Evolutionary conservation across 2,113 vertebrate genomes (phyloP), one percentile per base, ranked within the genome.

Genomic region (Leptobrachium ailaonicum): DNA sequence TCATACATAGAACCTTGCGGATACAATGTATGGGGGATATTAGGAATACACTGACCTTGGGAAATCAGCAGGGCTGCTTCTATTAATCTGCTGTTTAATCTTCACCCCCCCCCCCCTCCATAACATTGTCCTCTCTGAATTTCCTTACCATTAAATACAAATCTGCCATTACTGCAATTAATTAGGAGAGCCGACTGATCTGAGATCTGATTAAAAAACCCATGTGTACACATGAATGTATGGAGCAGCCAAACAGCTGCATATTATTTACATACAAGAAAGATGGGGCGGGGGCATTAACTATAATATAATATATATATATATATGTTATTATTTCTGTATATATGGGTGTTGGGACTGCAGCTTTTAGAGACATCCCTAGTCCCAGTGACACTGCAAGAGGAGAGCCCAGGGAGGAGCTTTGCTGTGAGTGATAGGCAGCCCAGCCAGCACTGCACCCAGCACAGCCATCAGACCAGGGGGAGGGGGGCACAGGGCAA

Each of bases 311-410:
- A 32, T 32, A 32, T 32, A 54, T 54, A 64, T n/a, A 40, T 3
- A 1, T 64, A 40, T 5, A 64, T 8, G 62, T 10, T 64, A 64
- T 3, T n/a, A 64, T 3, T 64, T 2, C 47, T 4, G 1, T 68
- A 56, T 42, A 67, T 56, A 45, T 1, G 13, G 74, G 47, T 64
- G 62, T 47, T 41, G 64, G 66, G 43, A 74, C 79, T 81, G 79
- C 79, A 75, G 72, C 64, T 44, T 60, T 41, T n/a, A 69, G 71
- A 71, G 71, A 80, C 78, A 80, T 40, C 78, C 78, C 60, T 73
- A 73, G 62, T 41, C 60, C 77, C 42, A 20, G 50, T 80, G 71
- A 81, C 79, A 80, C 71, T 58, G 63, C 41, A 12, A 50, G 44
- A 69, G 79, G 79, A 81, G 53, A 69, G 79, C 72, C 79, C 54